phyloP scores from a whole-genome alignment of 2,888 invertebrate genomes.

The Pyrgus malvae region DNA sequence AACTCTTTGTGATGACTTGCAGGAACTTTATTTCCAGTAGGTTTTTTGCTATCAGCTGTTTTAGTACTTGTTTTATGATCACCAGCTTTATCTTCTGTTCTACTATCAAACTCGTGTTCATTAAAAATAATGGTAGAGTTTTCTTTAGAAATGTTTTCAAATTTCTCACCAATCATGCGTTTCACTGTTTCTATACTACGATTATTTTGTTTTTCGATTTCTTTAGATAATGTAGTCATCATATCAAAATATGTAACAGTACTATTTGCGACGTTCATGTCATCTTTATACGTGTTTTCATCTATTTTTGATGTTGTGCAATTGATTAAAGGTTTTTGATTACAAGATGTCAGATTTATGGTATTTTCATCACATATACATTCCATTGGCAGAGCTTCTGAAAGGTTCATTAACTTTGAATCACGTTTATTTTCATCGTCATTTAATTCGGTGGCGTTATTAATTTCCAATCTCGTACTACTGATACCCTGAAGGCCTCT shows the following conservation, averaged over 20 bases:
- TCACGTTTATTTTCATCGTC: slow-evolving; percentile 15
- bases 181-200: slow-evolving; percentile 53
- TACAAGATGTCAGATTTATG: too few relatives aligned
- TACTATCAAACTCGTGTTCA: not conserved
- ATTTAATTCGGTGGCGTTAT: slow-evolving; percentile 10
- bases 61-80: not conserved
- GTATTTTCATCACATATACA: not conserved
- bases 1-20: slow-evolving; percentile 11
- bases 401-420: not conserved
- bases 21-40: slow-evolving; percentile 2
- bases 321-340: slow-evolving; percentile 32
- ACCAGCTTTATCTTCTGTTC: not conserved
- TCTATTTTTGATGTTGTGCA: slow-evolving; percentile 27
- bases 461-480: slow-evolving; percentile 27
- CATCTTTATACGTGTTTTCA: not conserved
- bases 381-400: slow-evolving; percentile 8
- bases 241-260: slow-evolving; percentile 37
- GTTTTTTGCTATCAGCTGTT: not conserved
- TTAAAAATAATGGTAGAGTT: not conserved
- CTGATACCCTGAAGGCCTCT: slow-evolving; percentile 44
- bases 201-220: slow-evolving; percentile 60
- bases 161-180: slow-evolving; percentile 35
- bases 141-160: not conserved
- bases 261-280: slow-evolving; percentile 15
- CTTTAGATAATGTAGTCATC: slow-evolving; percentile 51